A percentile compares a stretch with the other conserved stretches of the same genome.
These are phyloP conservation scores for Otolemur garnettii DNA, from an alignment of 2,113 vertebrate genomes.

Conservation along the genomic window DNA sequence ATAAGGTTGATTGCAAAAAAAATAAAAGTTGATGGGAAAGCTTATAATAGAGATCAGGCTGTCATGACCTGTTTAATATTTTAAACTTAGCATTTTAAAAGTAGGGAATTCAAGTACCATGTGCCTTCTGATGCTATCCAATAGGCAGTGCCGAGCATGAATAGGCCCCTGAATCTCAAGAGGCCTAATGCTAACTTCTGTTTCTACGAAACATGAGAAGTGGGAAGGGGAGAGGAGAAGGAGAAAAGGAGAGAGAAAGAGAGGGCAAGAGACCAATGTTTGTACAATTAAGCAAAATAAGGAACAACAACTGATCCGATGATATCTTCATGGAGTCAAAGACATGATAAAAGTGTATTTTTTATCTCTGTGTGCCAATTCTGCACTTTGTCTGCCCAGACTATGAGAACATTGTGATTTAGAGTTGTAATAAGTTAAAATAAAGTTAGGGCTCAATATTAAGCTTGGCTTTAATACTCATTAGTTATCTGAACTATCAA, in stretches of 20 bases:
- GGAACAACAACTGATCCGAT: background rate
- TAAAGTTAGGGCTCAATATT: background rate
- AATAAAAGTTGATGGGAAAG: background rate
- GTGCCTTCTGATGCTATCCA: background rate
- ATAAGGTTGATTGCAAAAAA: background rate
- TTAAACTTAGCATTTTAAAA: background rate
- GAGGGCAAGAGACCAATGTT: background rate
- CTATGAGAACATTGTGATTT: background rate
- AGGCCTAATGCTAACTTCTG: background rate
- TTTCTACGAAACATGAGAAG: background rate
- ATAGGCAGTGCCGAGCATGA: background rate
- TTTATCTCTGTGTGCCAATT: background rate
- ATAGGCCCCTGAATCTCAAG: background rate
- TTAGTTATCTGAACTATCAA: background rate
- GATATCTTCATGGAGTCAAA: background rate
- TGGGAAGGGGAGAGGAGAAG: background rate
- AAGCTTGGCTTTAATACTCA: background rate
- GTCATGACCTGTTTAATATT: background rate
- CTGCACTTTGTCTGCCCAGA: conserved; percentile 5
- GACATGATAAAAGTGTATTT: background rate
- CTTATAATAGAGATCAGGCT: background rate
- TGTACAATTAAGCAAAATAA: too few relatives aligned
- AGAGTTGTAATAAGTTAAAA: background rate
- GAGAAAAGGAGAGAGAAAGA: too few relatives aligned
- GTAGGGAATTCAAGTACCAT: background rate